phyloP scores from a whole-genome alignment of 2,113 vertebrate genomes.

The Neotoma lepida region DNA sequence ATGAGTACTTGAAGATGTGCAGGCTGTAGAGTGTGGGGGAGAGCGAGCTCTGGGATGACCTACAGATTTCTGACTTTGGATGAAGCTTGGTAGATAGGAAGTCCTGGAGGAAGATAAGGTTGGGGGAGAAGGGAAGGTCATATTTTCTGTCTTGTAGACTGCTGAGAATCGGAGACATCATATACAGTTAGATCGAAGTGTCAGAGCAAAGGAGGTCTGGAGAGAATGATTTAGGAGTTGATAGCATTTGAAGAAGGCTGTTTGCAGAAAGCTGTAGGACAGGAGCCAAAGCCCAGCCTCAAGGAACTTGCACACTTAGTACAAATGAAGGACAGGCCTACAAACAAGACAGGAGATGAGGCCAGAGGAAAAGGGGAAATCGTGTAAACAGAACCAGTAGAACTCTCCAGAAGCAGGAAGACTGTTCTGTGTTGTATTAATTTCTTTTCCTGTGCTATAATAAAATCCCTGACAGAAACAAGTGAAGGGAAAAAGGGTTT shows the following conservation, averaged over 20 bases:
- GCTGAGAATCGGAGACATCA: background rate
- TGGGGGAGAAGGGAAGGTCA: background rate
- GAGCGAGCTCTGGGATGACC: background rate
- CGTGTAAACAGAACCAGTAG: background rate
- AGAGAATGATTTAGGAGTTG: background rate
- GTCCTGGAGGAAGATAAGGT: background rate
- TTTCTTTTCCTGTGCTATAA: background rate
- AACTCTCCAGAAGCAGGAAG: background rate
- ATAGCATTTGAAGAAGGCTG: background rate
- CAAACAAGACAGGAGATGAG: background rate
- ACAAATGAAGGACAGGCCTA: background rate
- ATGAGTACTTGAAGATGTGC: background rate
- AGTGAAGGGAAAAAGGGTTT: too few species aligned
- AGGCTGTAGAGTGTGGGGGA: background rate
- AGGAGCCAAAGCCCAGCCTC: background rate
- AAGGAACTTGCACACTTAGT: background rate
- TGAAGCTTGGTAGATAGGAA: background rate
- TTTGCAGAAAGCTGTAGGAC: background rate
- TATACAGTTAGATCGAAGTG: background rate
- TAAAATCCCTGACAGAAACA: background rate
- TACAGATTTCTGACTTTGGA: background rate
- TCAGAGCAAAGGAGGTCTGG: background rate
- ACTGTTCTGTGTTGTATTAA: rapidly evolving
- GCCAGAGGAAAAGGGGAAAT: background rate
- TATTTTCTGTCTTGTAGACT: background rate